Evolutionary conservation across 2,113 vertebrate species (phyloP).

Genomic region (Philantomba maxwellii): DNA sequence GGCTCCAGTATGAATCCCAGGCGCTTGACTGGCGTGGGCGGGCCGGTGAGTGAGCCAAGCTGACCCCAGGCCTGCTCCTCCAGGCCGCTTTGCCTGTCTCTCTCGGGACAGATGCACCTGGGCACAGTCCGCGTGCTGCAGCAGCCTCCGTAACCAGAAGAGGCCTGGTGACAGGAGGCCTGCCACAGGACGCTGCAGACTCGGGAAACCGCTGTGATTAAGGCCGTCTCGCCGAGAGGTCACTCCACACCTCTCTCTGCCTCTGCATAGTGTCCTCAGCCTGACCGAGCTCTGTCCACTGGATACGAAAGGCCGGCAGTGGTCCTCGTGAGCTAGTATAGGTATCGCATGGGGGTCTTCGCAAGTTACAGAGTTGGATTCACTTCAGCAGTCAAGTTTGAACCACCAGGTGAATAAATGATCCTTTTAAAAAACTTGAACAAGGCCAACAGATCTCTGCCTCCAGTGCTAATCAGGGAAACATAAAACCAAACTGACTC

Average conservation of each 20-base stretch:
- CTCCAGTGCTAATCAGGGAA: background rate
- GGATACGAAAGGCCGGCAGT: background rate
- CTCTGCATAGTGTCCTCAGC: background rate
- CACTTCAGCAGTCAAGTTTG: background rate
- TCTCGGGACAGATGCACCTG: background rate
- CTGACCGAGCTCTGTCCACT: background rate
- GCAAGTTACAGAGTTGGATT: background rate
- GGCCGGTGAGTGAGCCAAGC: background rate
- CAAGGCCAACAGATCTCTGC: background rate
- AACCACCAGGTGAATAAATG: background rate
- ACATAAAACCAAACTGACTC: background rate
- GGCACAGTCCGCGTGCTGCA: background rate
- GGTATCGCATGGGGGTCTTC: background rate
- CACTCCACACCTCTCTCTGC: background rate
- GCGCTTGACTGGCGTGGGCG: accelerated
- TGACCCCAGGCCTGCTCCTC: background rate
- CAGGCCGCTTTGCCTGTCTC: background rate
- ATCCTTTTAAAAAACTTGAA: background rate
- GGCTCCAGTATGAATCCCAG: background rate
- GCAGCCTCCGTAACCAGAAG: background rate
- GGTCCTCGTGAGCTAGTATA: background rate
- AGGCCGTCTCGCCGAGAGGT: background rate
- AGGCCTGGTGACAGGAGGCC: background rate
- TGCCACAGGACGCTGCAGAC: background rate
- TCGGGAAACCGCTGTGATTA: background rate